These are phyloP conservation scores for Catotricha subobsoleta DNA, from an alignment of 2,888 invertebrate species.

Conservation along the genomic window DNA sequence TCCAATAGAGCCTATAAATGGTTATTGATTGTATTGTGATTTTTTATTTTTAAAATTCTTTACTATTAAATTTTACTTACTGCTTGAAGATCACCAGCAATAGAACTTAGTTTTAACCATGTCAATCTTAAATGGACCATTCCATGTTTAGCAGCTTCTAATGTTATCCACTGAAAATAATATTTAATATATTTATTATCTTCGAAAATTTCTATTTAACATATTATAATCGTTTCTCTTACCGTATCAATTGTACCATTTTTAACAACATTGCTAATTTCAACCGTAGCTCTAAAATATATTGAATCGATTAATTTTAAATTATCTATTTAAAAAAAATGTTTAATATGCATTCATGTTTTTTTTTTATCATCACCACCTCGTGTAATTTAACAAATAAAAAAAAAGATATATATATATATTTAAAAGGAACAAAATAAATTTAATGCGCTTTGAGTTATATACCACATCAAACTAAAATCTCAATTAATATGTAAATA, in stretches of 20 bases:
- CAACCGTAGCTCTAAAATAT: slow-evolving; percentile 48
- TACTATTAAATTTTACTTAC: slow-evolving; percentile 33
- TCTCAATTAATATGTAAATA: no score
- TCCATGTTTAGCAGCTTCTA: slow-evolving; percentile 91
- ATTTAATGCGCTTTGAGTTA: no score
- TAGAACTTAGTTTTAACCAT: slow-evolving; percentile 69
- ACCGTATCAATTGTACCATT: slow-evolving; percentile 57
- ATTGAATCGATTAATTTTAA: no score
- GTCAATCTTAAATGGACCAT: slow-evolving; percentile 75
- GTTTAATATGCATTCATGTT: no score
- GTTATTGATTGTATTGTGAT: slow-evolving; percentile 8
- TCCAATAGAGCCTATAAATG: slow-evolving; percentile 47
- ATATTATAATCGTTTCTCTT: slow-evolving; percentile 21
- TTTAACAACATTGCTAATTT: slow-evolving; percentile 48
- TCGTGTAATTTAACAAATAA: no score
- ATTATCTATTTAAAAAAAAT: no score
- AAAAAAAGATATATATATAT: no score
- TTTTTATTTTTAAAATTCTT: not conserved
- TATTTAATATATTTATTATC: slow-evolving; percentile 9
- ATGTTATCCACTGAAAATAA: slow-evolving; percentile 66
- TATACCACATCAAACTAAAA: no score
- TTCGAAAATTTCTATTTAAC: slow-evolving; percentile 19
- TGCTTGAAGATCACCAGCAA: slow-evolving; percentile 50
- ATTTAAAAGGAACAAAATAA: no score
- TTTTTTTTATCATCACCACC: no score